These are phyloP conservation scores for Rhabdophis nuchalis DNA, from an alignment of 2,797 vertebrate genomes.

Conservation along the genomic window DNA sequence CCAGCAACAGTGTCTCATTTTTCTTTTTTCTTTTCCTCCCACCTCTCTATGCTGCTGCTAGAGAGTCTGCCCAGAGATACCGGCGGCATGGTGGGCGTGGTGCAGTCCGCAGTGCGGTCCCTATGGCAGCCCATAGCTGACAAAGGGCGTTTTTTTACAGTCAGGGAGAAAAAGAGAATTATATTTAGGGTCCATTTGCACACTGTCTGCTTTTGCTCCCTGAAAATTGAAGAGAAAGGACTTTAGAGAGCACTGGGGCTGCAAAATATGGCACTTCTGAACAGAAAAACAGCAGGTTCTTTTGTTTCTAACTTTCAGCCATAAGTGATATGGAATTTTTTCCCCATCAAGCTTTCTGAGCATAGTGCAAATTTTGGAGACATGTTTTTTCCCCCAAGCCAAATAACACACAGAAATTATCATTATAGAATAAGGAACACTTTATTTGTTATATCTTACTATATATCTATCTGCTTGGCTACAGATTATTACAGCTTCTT, in stretches of 20 bases:
- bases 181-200: not conserved
- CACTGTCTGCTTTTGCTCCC: not conserved
- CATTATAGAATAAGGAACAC: slow-evolving; percentile 3
- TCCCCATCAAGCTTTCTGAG: not conserved
- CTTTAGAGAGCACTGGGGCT: slow-evolving; percentile 44
- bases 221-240: not conserved
- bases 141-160: slow-evolving; percentile 72
- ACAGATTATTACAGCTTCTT: not conserved
- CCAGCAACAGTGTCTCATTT: slow-evolving; percentile 15
- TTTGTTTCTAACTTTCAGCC: slow-evolving; percentile 69
- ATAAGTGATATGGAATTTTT: slow-evolving; percentile 28
- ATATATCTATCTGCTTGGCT: slow-evolving; percentile 32
- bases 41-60: slow-evolving; percentile 40
- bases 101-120: slow-evolving; percentile 94
- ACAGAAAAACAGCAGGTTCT: slow-evolving; percentile 43
- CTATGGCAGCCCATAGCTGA: slow-evolving; percentile 85
- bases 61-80: slow-evolving; percentile 61
- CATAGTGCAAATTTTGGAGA: not conserved
- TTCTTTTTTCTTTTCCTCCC: slow-evolving; percentile 1
- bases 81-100: slow-evolving; percentile 89
- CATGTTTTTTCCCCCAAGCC: not conserved
- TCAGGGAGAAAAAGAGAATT: slow-evolving; percentile 29
- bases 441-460: not conserved
- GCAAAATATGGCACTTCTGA: not conserved
- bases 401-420: not conserved